These are phyloP conservation scores for Bombus sibiricus DNA, from an alignment of 1,140 invertebrate species.

Conservation along the genomic window DNA sequence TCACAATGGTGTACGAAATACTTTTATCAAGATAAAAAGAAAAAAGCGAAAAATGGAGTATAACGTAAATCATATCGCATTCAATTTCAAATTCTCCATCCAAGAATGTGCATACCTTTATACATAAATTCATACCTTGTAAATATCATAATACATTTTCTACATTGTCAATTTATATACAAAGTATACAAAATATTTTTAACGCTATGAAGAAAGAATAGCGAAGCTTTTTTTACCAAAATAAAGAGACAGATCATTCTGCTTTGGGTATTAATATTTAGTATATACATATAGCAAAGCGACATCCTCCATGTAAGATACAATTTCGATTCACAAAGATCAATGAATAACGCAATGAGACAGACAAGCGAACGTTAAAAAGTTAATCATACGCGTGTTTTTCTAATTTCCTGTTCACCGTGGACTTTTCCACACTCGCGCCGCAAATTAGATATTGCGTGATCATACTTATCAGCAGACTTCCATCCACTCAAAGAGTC, in stretches of 20 bases:
- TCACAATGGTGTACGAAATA: background rate
- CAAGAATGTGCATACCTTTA: background rate
- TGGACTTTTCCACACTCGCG: background rate
- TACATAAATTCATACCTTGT: background rate
- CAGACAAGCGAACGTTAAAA: background rate
- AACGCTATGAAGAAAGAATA: background rate
- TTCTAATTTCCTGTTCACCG: background rate
- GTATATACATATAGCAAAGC: too few species aligned
- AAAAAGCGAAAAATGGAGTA: background rate
- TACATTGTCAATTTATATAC: background rate
- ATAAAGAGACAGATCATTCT: background rate
- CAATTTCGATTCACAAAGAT: background rate
- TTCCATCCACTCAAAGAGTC: slow-evolving; percentile 1
- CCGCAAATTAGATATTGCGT: background rate
- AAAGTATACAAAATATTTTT: background rate
- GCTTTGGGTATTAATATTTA: background rate
- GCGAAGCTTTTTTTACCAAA: background rate
- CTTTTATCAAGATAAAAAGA: background rate
- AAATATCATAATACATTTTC: background rate
- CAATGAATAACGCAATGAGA: background rate
- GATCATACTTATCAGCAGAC: slow-evolving; percentile 32
- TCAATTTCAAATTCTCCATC: background rate
- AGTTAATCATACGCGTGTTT: background rate
- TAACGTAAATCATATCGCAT: background rate
- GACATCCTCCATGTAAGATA: too few species aligned